Base-by-base conservation (phyloP, 2,797 vertebrate genomes). In the Mareca strepera region DNA sequence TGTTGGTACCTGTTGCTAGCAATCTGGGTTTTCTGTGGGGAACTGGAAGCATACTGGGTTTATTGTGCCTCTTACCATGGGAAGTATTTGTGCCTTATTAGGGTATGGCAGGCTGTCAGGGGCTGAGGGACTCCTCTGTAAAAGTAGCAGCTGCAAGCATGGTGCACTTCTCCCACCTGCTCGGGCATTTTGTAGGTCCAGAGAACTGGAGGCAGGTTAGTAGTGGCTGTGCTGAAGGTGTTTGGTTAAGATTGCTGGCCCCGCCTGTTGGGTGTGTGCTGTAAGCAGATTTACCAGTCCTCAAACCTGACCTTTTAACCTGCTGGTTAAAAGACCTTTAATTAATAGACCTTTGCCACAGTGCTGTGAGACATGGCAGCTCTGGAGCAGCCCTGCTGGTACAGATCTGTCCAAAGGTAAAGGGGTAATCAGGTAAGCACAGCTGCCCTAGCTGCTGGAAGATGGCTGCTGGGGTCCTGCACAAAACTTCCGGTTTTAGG, bases 271-370 rank as follows among this genome's bases (percentile, higher is more conserved):
- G 84, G 59, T 3, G 2, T 90, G 3, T 68, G 76, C 90, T 53
- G 53, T 88, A 67, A 91, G 44, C 43, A 53, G 77, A 56, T 93
- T 83, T 92, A 21, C 68, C 82, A n/a, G 79, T 69, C 35, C 46
- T 76, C 31, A 41, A 48, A 50, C 39, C 88, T 89, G 95, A 80
- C 93, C 92, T 95, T 94, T 95, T 95, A 91, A 95, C 96, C 84
- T 0, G 0, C 39, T 29, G 84, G 64, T 63, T 48, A 48, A 48
- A 48, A 48, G 46, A 48, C 46, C 46, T 48, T 25, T 25, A 92
- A 94, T 70, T 94, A 87, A 84, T 11, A 85, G 72, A 43, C 22
- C 48, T 89, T 35, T 82, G 69, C 55, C 80, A 20, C 17, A 33
- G 69, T 23, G 15, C 68, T 67, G 6, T 6, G 66, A 64, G 72